Evolutionary conservation across 2,888 invertebrate species (phyloP).

Genomic region (Terebella lapidaria): DNA sequence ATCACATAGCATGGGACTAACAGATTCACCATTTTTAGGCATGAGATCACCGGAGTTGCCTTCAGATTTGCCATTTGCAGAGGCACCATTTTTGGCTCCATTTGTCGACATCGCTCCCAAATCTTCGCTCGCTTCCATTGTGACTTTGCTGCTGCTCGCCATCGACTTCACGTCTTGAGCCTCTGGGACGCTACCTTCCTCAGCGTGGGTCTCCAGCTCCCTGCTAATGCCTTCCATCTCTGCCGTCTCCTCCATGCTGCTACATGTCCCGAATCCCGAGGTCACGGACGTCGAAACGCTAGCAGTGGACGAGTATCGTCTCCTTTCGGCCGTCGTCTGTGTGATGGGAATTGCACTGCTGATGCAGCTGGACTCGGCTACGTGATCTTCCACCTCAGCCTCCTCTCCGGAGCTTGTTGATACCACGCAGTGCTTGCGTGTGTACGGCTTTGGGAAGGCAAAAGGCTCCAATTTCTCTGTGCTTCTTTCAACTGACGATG

Average conservation of each 20-base stretch:
- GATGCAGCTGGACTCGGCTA: not conserved
- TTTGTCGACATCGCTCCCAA: too few species aligned
- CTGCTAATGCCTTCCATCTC: slow-evolving; percentile 1
- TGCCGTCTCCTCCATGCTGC: slow-evolving; percentile 20
- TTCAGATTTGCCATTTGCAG: too few species aligned
- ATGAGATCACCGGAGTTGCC: too few species aligned
- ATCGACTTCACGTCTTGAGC: not conserved
- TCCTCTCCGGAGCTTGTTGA: not conserved
- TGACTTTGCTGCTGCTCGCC: not conserved
- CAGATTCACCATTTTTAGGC: too few species aligned
- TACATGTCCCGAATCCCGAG: slow-evolving; percentile 25
- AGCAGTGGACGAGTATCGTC: slow-evolving; percentile 15
- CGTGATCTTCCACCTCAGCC: not conserved
- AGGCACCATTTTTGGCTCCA: too few species aligned
- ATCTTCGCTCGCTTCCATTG: too few species aligned
- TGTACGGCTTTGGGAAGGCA: not conserved
- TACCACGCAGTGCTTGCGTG: not conserved
- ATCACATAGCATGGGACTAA: too few species aligned
- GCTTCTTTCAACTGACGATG: not conserved
- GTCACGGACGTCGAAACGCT: slow-evolving; percentile 21
- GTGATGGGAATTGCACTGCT: slow-evolving; percentile 18
- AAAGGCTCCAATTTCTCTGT: not conserved
- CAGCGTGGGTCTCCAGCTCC: not conserved
- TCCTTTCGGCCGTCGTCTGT: not conserved
- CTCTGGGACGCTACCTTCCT: too few species aligned